Conservation (phyloP, 64 coral and sea anemone species). For the Montipora efflorescens region DNA sequence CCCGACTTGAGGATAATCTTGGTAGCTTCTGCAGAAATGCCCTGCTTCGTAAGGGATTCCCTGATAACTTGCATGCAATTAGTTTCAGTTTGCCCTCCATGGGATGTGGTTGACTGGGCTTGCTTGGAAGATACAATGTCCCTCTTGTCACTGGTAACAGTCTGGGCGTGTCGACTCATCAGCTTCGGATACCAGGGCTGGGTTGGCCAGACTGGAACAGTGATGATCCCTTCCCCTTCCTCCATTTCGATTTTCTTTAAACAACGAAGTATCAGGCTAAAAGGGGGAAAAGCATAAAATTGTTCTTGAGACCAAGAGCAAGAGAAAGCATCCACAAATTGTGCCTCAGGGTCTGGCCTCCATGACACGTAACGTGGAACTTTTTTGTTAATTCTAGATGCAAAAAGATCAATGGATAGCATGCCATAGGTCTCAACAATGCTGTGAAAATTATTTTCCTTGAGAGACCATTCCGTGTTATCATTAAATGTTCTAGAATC, state of each 20-base stretch:
- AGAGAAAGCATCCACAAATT: conserved; percentile 23
- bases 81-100: conserved; percentile 23
- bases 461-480: conserved; percentile 57
- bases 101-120: conserved; percentile 34
- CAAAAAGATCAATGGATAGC: conserved; percentile 29
- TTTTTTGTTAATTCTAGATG: conserved; percentile 28
- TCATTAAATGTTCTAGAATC: conserved; percentile 16
- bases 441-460: conserved; percentile 15
- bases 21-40: conserved; percentile 41
- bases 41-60: conserved; percentile 31
- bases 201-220: conserved; percentile 35
- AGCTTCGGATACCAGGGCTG: conserved; percentile 40
- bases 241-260: conserved; percentile 33
- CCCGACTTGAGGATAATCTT: conserved; percentile 30
- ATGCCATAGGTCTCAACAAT: conserved; percentile 14
- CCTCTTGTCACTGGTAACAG: conserved; percentile 7
- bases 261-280: conserved; percentile 44
- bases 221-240: background rate
- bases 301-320: conserved; percentile 11
- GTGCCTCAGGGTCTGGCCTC: conserved; percentile 29
- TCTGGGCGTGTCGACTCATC: conserved; percentile 1
- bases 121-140: background rate
- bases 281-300: conserved; percentile 69
- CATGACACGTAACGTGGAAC: conserved; percentile 34
- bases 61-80: conserved; percentile 48